Evolutionary conservation across 2,797 vertebrate species (phyloP).

Genomic region (Erpetoichthys calabaricus): DNA sequence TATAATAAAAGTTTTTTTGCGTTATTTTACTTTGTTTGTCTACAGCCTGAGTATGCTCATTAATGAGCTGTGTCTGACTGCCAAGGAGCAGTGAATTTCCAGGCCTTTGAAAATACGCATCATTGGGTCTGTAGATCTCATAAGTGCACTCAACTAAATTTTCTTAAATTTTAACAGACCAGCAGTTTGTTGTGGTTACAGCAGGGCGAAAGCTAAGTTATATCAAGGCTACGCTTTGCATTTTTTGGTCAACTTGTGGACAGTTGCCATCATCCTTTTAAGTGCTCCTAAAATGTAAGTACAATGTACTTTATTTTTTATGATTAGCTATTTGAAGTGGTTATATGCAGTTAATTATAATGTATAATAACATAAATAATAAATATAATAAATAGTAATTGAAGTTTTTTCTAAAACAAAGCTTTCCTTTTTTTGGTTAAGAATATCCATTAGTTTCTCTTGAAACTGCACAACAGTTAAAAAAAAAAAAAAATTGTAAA

Average conservation of each 20-base stretch:
- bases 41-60: background rate
- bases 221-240: background rate
- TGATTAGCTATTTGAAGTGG: too few species aligned
- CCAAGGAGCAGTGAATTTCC: background rate
- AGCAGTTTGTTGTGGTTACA: conserved; percentile 16
- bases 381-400: too few species aligned
- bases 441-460: too few species aligned
- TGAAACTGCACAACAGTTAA: too few species aligned
- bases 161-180: conserved; percentile 16
- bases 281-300: background rate
- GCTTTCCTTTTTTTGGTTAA: too few species aligned
- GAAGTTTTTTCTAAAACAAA: too few species aligned
- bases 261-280: background rate
- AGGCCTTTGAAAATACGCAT: background rate
- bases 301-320: background rate
- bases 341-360: too few species aligned
- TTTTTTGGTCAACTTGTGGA: background rate
- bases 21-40: background rate
- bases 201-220: conserved; percentile 4
- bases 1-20: too few species aligned
- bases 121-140: background rate
- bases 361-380: too few species aligned
- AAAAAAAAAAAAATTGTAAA: too few species aligned
- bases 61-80: too few species aligned
- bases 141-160: conserved; percentile 12